Evolutionary conservation across 1,140 invertebrate species (phyloP).

Genomic region (Euura saliciscinereae): DNA sequence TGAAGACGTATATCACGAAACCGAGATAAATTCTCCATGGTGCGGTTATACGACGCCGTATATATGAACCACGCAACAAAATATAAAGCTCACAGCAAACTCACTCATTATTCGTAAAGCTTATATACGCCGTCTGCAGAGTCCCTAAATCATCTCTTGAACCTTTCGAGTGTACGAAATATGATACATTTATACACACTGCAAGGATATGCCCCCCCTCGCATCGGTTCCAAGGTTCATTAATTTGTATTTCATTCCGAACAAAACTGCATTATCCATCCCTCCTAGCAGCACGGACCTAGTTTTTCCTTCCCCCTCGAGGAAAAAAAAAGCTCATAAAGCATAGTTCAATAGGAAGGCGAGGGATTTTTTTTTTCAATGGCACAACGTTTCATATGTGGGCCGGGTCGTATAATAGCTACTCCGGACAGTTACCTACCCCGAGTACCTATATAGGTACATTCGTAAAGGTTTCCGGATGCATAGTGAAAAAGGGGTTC

Average conservation of each 20-base stretch:
- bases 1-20: neutral
- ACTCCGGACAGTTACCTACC: too few relatives aligned
- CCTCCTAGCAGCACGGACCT: neutral
- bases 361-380: neutral
- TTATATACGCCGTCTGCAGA: too few relatives aligned
- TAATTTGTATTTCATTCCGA: conserved; percentile 1
- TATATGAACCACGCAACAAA: too few relatives aligned
- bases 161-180: too few relatives aligned
- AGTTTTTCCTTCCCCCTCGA: neutral
- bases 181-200: neutral
- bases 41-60: too few relatives aligned
- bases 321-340: neutral
- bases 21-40: neutral
- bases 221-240: conserved; percentile 1
- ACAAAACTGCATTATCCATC: neutral
- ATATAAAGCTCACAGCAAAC: too few relatives aligned
- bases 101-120: too few relatives aligned
- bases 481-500: too few relatives aligned
- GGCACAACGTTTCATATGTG: neutral
- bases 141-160: too few relatives aligned
- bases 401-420: too few relatives aligned
- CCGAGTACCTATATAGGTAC: too few relatives aligned
- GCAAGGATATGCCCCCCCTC: neutral
- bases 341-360: neutral
- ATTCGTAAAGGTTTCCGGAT: too few relatives aligned